Base-by-base conservation (phyloP, 2,113 vertebrate species). In the Grantiella picta region DNA sequence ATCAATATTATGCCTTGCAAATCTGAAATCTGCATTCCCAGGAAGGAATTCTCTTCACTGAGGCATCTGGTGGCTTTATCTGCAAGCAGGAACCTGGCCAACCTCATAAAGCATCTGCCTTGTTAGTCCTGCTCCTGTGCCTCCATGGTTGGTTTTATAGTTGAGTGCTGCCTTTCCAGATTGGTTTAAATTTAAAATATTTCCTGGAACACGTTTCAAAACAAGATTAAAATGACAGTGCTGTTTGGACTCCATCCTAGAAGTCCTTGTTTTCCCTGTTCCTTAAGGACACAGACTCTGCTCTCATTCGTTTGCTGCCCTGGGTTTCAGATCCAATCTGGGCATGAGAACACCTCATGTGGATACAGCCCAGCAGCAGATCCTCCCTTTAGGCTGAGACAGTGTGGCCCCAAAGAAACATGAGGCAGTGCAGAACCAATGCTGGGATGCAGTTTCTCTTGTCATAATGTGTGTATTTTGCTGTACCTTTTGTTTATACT, bases 31-130 rank as follows among this genome's bases (percentile, higher is more conserved):
- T 2, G 6, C 1, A 3, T 80, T 85, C 21, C 24, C 2, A 2
- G 18, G 35, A 52, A 70, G 42, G n/a, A 64, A 27, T 63, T 56
- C 38, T 86, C 69, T 16, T 91, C 25, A 12, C 21, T 81, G 82
- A 86, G 79, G 68, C 79, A 86, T 83, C 90, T 96, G 76, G 87
- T 44, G 68, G 82, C 28, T 80, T 64, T 22, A 71, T 66, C 66
- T 92, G 87, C 52, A 89, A 91, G 40, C 1, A 10, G 50, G 52
- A 69, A 64, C 3, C 35, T 20, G 11, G 53, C 53, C 35, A 52
- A 31, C 42, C 78, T 76, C 70, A 49, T 40, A 65, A 70, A 61
- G 47, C 86, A 63, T 65, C 49, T 86, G 47, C 42, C 42, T 56
- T 35, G 15, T 78, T 82, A 72, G 61, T 38, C 54, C 71, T 31